phyloP scores from a whole-genome alignment of 2,113 vertebrate genomes.

The Charina bottae region DNA sequence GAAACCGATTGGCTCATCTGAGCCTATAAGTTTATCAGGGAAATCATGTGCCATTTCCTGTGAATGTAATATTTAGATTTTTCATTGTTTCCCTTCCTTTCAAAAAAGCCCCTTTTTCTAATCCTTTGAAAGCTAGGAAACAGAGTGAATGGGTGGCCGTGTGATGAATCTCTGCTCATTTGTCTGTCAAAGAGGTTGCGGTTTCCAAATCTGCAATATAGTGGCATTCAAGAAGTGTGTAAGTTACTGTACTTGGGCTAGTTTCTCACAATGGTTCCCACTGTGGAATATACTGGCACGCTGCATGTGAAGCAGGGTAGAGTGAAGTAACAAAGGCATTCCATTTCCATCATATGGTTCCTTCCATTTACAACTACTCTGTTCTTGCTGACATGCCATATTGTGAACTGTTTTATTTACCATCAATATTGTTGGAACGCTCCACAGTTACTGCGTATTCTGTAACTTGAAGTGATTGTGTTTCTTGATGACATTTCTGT shows the following conservation, averaged over 20 bases:
- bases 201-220: background rate
- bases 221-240: background rate
- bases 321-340: background rate
- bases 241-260: background rate
- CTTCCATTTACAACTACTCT: background rate
- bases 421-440: background rate
- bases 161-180: background rate
- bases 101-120: background rate
- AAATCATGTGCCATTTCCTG: background rate
- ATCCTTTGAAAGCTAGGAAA: background rate
- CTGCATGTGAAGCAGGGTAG: background rate
- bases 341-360: background rate
- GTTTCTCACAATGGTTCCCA: background rate
- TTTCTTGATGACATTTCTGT: background rate
- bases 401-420: background rate
- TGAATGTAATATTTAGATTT: background rate
- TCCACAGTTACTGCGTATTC: background rate
- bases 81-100: background rate
- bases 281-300: background rate
- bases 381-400: background rate
- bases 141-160: background rate
- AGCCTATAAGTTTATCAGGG: background rate
- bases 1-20: background rate
- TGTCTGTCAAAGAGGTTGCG: background rate
- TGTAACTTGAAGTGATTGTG: background rate